Percentiles rank a stretch among this genome's conserved stretches.
Conservation (phyloP, 2,888 invertebrate genomes). For the Herminia tarsipennalis region DNA sequence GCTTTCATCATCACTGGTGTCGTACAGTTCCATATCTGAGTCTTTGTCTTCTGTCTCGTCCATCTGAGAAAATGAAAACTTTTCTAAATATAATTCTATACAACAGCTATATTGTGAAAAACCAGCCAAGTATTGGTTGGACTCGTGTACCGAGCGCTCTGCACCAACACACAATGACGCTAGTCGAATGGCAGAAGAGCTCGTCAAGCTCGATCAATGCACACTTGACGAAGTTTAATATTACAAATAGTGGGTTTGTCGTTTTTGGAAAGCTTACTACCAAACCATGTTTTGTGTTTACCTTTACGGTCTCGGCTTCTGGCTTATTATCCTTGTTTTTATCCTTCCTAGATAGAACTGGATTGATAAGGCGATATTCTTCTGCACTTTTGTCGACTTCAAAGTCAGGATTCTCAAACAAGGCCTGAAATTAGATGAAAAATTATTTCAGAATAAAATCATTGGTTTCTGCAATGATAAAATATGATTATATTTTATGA, state of each 20-base stretch:
- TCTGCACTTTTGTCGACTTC: slow-evolving; percentile 95
- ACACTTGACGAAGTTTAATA: too few species aligned
- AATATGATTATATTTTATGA: too few species aligned
- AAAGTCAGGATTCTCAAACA: slow-evolving; percentile 97
- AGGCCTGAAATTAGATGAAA: slow-evolving; percentile 68
- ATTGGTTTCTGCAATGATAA: background rate
- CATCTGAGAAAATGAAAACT: slow-evolving; percentile 48
- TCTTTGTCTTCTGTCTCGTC: slow-evolving; percentile 73
- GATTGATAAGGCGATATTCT: slow-evolving; percentile 95
- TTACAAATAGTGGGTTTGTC: too few species aligned
- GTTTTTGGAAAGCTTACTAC: too few species aligned
- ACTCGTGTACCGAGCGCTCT: too few species aligned
- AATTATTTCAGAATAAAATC: background rate
- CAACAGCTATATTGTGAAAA: too few species aligned
- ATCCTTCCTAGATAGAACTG: slow-evolving; percentile 93
- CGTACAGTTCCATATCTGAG: slow-evolving; percentile 83
- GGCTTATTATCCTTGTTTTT: slow-evolving; percentile 88
- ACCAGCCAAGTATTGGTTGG: too few species aligned
- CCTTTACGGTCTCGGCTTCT: slow-evolving; percentile 82
- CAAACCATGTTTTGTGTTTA: slow-evolving; percentile 35
- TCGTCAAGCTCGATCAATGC: too few species aligned
- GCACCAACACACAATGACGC: too few species aligned
- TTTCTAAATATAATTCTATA: too few species aligned
- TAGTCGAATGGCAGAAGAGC: too few species aligned
- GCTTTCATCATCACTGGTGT: slow-evolving; percentile 73